A percentile compares a stretch with the other conserved stretches of the same genome.
These are phyloP conservation scores for Alligator mississippiensis DNA, from an alignment of 2,113 vertebrate genomes.

Conservation along the genomic window DNA sequence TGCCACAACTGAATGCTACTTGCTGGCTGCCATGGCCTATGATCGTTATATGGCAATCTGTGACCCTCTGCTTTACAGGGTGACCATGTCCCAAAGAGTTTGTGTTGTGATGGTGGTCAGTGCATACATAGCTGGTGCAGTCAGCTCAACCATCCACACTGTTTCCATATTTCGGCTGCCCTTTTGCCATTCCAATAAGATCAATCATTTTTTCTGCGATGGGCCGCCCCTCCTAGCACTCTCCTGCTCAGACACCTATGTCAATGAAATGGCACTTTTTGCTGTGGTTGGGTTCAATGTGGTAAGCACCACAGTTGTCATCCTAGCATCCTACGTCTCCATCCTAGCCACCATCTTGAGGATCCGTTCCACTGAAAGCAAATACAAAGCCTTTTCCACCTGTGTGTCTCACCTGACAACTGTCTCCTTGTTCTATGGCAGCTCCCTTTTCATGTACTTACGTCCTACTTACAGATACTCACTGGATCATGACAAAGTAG, in stretches of 20 bases:
- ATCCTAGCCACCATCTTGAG: not conserved
- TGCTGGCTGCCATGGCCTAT: slow-evolving; percentile 58
- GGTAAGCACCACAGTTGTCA: not conserved
- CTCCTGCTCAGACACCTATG: slow-evolving; percentile 2
- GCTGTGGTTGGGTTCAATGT: not conserved
- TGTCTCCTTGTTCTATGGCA: not conserved
- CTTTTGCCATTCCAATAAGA: not conserved
- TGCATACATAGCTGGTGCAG: slow-evolving; percentile 11
- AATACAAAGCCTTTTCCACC: slow-evolving; percentile 38
- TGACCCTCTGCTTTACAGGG: slow-evolving; percentile 32
- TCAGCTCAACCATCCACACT: slow-evolving; percentile 17
- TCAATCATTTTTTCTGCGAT: slow-evolving; percentile 53
- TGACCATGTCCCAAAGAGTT: slow-evolving; percentile 35
- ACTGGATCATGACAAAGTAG: not conserved
- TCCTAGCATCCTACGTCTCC: not conserved
- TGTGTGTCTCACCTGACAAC: slow-evolving; percentile 29
- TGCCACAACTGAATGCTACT: slow-evolving; percentile 15
- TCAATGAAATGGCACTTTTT: not conserved
- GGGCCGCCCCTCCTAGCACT: slow-evolving; percentile 10
- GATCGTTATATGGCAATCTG: slow-evolving; percentile 55
- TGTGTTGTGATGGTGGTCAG: not conserved
- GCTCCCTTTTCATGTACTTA: slow-evolving; percentile 4
- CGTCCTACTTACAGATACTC: not conserved
- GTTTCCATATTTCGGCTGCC: not conserved
- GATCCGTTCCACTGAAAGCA: accelerated